phyloP scores from a whole-genome alignment of 2,113 vertebrate species.

The Chascanopsetta lugubris region DNA sequence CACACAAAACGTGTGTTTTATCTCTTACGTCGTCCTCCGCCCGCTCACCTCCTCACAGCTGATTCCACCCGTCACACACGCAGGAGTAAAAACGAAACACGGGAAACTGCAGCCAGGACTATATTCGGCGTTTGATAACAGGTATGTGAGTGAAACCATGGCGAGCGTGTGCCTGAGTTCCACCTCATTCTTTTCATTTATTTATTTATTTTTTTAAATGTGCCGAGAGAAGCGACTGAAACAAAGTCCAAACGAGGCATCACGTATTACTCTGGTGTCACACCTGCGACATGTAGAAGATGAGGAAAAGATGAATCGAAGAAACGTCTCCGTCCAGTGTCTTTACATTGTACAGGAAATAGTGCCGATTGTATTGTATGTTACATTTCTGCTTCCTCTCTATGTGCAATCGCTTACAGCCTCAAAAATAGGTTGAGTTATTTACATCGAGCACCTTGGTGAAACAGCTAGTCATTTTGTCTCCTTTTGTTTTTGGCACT shows the following conservation, averaged over 20 bases:
- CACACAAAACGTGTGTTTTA: slow-evolving; percentile 15
- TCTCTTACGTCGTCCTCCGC: slow-evolving; percentile 18
- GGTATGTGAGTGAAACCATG: slow-evolving; percentile 34
- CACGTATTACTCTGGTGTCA: slow-evolving; percentile 17
- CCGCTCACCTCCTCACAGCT: slow-evolving; percentile 22
- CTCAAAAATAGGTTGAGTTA: slow-evolving; percentile 67
- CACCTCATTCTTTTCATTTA: no score
- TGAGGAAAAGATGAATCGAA: slow-evolving; percentile 20
- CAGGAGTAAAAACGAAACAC: slow-evolving; percentile 27
- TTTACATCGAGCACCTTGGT: slow-evolving; percentile 73
- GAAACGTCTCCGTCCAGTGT: slow-evolving; percentile 41
- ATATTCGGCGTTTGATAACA: slow-evolving; percentile 26
- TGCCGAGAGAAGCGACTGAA: slow-evolving; percentile 5
- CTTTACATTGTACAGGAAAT: slow-evolving; percentile 35
- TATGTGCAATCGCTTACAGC: slow-evolving; percentile 66
- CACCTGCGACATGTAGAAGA: slow-evolving; percentile 26
- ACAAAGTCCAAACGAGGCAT: slow-evolving; percentile 53
- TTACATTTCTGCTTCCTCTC: slow-evolving; percentile 52
- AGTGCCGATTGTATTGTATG: slow-evolving; percentile 55
- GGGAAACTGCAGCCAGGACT: slow-evolving; percentile 30
- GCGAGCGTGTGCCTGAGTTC: slow-evolving; percentile 4
- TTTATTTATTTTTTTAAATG: no score
- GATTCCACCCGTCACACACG: slow-evolving; percentile 47
- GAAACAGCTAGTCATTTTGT: slow-evolving; percentile 36
- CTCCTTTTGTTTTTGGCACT: slow-evolving; percentile 68